Percentiles rank a stretch among this genome's conserved stretches.
Conservation (phyloP, 2,113 vertebrate genomes). For the Mormoops blainvillei region DNA sequence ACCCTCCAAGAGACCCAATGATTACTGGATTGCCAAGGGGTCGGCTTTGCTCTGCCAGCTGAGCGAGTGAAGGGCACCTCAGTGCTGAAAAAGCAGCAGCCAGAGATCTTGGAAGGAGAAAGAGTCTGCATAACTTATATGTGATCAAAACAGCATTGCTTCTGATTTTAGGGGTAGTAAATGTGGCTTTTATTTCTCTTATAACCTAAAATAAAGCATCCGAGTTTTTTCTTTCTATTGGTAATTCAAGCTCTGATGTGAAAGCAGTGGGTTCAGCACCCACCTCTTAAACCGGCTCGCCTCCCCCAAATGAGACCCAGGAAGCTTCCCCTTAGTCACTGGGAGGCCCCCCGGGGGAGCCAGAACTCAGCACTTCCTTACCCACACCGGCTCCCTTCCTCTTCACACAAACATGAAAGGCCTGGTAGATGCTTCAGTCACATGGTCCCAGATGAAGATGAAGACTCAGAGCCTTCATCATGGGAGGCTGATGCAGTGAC, state of each 20-base stretch:
- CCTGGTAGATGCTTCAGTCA: background rate
- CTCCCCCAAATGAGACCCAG: background rate
- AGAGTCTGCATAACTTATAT: background rate
- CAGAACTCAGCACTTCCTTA: background rate
- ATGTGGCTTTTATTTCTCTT: background rate
- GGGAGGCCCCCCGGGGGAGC: background rate
- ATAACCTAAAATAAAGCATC: constrained; percentile 52
- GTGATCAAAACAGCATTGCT: background rate
- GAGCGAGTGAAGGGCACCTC: constrained; percentile 74
- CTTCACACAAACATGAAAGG: background rate
- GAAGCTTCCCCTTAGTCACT: background rate
- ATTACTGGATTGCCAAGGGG: constrained; percentile 87
- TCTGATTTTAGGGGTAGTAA: background rate
- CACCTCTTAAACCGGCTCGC: background rate
- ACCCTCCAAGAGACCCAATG: constrained; percentile 78
- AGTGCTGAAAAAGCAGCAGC: background rate
- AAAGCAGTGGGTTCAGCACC: background rate
- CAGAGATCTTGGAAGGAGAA: background rate
- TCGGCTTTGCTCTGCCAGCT: constrained; percentile 84
- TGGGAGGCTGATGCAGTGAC: background rate
- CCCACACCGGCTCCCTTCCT: background rate
- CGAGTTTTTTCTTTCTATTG: background rate
- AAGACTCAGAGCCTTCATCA: background rate
- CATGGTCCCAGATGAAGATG: background rate
- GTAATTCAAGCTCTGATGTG: background rate